Conservation (phyloP, 1,140 invertebrate species). For the Drosophila miranda region DNA sequence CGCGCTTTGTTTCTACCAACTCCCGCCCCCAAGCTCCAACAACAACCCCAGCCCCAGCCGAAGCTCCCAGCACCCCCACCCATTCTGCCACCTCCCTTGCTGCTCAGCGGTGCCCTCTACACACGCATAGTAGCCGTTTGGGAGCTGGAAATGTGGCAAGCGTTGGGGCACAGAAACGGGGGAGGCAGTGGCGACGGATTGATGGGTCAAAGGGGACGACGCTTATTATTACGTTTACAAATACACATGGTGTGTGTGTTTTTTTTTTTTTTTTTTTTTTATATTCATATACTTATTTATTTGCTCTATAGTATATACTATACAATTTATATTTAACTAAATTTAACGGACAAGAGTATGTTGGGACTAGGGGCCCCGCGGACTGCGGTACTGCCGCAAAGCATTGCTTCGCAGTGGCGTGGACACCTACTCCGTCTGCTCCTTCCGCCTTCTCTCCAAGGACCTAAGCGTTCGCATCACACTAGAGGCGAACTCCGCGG, state of each 20-base stretch:
- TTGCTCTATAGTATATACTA: too few species aligned
- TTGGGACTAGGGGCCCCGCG: too few species aligned
- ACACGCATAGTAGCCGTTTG: slow-evolving; percentile 82
- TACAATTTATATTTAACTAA: too few species aligned
- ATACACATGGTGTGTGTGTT: slow-evolving; percentile 34
- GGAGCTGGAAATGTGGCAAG: slow-evolving; percentile 79
- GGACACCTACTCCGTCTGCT: too few species aligned
- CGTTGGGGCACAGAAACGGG: slow-evolving; percentile 50
- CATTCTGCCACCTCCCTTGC: slow-evolving; percentile 22
- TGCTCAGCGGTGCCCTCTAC: slow-evolving; percentile 62
- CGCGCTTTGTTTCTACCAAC: slow-evolving; percentile 68
- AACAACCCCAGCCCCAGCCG: not conserved
- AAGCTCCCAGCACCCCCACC: slow-evolving; percentile 11
- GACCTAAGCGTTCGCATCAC: too few species aligned
- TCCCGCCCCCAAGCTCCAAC: not conserved
- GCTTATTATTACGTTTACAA: slow-evolving; percentile 81
- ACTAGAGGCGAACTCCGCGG: too few species aligned
- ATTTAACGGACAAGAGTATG: too few species aligned
- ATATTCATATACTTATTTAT: too few species aligned
- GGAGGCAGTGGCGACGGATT: slow-evolving; percentile 73
- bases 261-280: too few species aligned
- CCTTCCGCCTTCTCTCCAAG: too few species aligned
- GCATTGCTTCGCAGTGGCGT: too few species aligned
- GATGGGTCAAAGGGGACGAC: slow-evolving; percentile 80
- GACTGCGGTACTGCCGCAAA: too few species aligned